Conservation (phyloP, 2,888 invertebrate species). For the Agrotis ipsilon region DNA sequence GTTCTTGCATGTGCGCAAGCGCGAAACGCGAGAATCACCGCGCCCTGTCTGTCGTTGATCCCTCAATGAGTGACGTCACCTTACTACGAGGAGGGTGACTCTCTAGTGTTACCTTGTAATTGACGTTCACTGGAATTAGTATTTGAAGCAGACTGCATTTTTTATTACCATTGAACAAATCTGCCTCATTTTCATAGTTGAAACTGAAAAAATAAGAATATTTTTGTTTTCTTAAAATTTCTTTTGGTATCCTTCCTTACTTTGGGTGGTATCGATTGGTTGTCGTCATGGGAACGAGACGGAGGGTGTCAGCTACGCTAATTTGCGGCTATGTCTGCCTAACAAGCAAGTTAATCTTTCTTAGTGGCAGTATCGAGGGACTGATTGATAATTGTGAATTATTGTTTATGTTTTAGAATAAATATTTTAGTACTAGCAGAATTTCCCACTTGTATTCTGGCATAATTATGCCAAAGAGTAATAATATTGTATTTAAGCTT, state of each 20-base stretch:
- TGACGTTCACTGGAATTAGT: background rate
- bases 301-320: slow-evolving; percentile 5
- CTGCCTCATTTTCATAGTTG: background rate
- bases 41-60: slow-evolving; percentile 68
- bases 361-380: background rate
- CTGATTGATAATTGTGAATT: background rate
- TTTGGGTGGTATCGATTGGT: slow-evolving; percentile 55
- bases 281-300: slow-evolving; percentile 17
- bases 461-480: no score
- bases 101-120: slow-evolving; percentile 5
- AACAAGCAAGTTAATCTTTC: background rate
- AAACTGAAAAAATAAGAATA: background rate
- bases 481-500: no score
- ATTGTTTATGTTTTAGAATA: background rate
- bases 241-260: background rate
- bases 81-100: slow-evolving; percentile 19
- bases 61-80: slow-evolving; percentile 79
- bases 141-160: background rate
- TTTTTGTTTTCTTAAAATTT: background rate
- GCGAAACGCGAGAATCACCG: slow-evolving; percentile 60
- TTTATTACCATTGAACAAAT: background rate
- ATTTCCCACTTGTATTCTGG: no score
- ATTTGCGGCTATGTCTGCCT: slow-evolving; percentile 1
- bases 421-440: no score
- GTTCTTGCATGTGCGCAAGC: slow-evolving; percentile 59